phyloP scores from a whole-genome alignment of 2,888 invertebrate species.

The Meloe dianella region DNA sequence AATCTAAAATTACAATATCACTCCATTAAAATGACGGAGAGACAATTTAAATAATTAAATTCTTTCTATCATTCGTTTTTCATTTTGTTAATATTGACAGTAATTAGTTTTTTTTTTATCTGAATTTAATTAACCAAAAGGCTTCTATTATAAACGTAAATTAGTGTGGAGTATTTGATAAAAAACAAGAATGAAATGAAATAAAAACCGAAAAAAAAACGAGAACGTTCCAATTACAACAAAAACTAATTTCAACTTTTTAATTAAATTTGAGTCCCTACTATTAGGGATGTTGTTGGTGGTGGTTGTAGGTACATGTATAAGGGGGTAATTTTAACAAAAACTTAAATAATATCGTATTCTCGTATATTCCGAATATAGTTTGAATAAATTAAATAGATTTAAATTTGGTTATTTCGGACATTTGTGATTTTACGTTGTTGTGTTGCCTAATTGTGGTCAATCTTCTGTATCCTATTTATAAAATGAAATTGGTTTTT shows the following conservation, averaged over 20 bases:
- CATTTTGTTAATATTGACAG: neutral
- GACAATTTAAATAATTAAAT: slow-evolving; percentile 13
- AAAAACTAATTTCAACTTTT: slow-evolving; percentile 61
- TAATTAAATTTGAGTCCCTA: slow-evolving; percentile 57
- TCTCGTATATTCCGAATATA: neutral
- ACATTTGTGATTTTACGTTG: too few species aligned
- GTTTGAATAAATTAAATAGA: neutral
- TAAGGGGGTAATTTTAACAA: slow-evolving; percentile 41
- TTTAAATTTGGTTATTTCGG: too few species aligned
- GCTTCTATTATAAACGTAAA: slow-evolving; percentile 52
- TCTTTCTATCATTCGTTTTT: neutral
- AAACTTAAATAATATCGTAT: slow-evolving; percentile 51
- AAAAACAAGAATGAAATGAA: slow-evolving; percentile 47
- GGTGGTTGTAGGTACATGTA: slow-evolving; percentile 45
- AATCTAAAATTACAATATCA: neutral
- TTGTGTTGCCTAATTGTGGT: too few species aligned
- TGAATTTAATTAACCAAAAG: slow-evolving; percentile 52
- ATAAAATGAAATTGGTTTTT: too few species aligned
- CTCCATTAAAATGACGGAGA: neutral
- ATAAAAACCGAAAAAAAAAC: too few species aligned
- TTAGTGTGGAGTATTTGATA: slow-evolving; percentile 51
- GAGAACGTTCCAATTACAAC: slow-evolving; percentile 54
- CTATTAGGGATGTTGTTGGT: neutral
- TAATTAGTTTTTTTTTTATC: slow-evolving; percentile 2
- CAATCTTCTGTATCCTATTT: too few species aligned